These are phyloP conservation scores for Microtus pennsylvanicus DNA, from an alignment of 2,113 vertebrate species.

Conservation along the genomic window DNA sequence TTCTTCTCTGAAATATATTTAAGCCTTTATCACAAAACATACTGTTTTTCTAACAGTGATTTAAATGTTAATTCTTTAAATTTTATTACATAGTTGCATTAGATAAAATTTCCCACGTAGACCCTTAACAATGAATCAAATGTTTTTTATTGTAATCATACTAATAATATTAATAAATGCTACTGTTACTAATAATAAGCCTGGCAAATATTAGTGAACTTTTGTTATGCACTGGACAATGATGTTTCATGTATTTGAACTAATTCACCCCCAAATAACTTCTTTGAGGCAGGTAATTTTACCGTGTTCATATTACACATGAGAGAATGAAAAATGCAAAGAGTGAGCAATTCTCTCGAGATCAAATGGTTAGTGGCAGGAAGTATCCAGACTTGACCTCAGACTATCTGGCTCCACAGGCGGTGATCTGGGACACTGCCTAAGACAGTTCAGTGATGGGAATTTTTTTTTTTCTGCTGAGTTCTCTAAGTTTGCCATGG, in stretches of 20 bases:
- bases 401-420: neutral
- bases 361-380: neutral
- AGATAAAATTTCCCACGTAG: neutral
- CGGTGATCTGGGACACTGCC: neutral
- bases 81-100: neutral
- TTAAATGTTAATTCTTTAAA: neutral
- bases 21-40: neutral
- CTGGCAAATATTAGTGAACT: neutral
- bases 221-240: neutral
- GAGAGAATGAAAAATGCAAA: neutral
- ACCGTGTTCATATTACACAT: neutral
- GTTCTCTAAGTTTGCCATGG: neutral
- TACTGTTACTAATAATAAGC: neutral
- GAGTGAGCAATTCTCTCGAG: neutral
- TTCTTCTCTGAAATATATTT: neutral
- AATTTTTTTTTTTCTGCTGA: neutral
- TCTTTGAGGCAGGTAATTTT: neutral
- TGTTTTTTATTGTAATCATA: neutral
- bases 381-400: neutral
- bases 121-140: neutral
- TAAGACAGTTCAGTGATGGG: neutral
- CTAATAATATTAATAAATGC: neutral
- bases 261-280: neutral
- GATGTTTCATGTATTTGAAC: conserved; percentile 19
- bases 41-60: neutral